Percentiles rank a stretch among this genome's conserved stretches.
phyloP scores from a whole-genome alignment of 23 tunicate genomes.

The Ciona savignyi region DNA sequence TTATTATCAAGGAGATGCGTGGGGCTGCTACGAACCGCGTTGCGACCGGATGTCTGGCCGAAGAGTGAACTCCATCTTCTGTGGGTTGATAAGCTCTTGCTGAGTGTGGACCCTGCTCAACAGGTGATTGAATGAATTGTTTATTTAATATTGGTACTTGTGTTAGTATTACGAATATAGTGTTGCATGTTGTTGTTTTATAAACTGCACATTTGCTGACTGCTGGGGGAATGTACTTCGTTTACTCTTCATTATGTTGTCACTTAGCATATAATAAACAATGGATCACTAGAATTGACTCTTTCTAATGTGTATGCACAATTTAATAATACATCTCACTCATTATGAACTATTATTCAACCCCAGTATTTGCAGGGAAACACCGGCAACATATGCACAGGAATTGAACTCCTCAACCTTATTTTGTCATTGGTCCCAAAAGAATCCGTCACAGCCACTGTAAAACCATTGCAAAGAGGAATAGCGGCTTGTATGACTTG shows the following conservation, averaged over 20 bases:
- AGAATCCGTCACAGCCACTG: conserved; percentile 21
- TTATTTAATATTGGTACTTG: no score
- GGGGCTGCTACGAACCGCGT: conserved; percentile 40
- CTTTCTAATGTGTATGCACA: no score
- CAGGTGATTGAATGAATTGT: conserved; percentile 42
- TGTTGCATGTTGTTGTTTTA: no score
- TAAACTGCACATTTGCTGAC: no score
- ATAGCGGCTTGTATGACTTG: conserved; percentile 65
- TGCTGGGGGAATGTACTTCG: no score
- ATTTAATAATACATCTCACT: no score
- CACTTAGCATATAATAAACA: no score
- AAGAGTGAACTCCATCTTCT: conserved; percentile 46
- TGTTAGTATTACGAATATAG: no score
- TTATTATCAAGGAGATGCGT: conserved; percentile 65
- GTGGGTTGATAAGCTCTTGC: conserved; percentile 77
- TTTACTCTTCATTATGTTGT: no score
- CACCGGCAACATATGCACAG: conserved; percentile 55
- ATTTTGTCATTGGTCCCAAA: conserved; percentile 50
- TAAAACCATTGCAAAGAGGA: conserved; percentile 73
- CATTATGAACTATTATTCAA: background rate
- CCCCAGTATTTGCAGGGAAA: conserved; percentile 20
- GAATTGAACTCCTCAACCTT: conserved; percentile 48
- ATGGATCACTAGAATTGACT: no score
- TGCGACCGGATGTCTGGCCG: conserved; percentile 70
- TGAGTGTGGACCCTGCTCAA: conserved; percentile 45